These are phyloP conservation scores for Sebastes glaucus DNA, from an alignment of 2,797 vertebrate species.

Conservation along the genomic window DNA sequence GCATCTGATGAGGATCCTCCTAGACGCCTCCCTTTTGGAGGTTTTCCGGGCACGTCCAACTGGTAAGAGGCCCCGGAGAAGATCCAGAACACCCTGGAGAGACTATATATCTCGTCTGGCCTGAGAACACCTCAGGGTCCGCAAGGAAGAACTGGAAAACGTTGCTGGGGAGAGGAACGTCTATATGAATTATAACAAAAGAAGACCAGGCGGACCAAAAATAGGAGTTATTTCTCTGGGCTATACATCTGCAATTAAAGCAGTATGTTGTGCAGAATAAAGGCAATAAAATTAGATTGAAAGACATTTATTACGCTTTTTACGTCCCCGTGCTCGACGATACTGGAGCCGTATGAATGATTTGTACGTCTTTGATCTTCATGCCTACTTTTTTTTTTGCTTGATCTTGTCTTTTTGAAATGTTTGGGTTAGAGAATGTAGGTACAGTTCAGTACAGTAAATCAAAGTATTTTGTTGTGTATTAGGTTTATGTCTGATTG, in stretches of 20 bases:
- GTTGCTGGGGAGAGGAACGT: too few relatives aligned
- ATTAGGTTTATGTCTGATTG: neutral
- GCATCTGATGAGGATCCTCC: too few relatives aligned
- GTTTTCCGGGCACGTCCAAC: too few relatives aligned
- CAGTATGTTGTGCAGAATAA: neutral
- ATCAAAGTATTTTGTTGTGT: neutral
- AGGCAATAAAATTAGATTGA: neutral
- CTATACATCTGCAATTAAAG: neutral
- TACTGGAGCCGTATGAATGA: neutral
- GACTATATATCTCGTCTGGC: too few relatives aligned
- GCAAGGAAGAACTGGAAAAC: rapidly evolving
- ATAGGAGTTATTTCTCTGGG: neutral
- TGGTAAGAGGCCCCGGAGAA: too few relatives aligned
- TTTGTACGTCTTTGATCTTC: neutral
- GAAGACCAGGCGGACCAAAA: neutral
- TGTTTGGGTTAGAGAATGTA: neutral
- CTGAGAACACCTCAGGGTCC: too few relatives aligned
- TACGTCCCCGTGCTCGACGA: neutral
- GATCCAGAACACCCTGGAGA: too few relatives aligned
- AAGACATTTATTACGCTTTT: neutral
- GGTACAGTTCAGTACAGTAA: neutral
- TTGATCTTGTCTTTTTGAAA: neutral
- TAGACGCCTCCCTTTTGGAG: too few relatives aligned
- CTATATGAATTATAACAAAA: neutral
- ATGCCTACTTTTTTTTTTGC: neutral